phyloP scores from a whole-genome alignment of 2,113 vertebrate species.

The Myrmecobius fasciatus region DNA sequence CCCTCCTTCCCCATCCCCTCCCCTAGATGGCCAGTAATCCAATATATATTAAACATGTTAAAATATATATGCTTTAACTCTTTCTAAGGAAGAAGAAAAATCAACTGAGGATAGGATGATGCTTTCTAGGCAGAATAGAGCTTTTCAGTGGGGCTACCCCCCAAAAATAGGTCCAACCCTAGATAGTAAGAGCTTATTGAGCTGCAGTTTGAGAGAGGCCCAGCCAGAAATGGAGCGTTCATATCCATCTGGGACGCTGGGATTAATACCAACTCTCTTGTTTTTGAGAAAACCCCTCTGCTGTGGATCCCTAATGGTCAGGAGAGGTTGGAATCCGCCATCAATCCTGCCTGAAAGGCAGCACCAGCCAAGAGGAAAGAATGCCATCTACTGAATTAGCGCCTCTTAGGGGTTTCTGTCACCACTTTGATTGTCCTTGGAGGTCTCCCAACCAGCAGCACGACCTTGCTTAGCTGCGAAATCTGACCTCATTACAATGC shows the following conservation, averaged over 20 bases:
- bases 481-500: conserved; percentile 78
- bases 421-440: conserved; percentile 76
- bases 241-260: neutral
- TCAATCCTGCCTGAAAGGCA: conserved; percentile 52
- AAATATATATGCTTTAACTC: neutral
- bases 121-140: conserved; percentile 24
- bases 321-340: conserved; percentile 19
- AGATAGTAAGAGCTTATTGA: neutral
- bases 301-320: conserved; percentile 1
- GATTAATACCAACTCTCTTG: neutral
- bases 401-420: conserved; percentile 69
- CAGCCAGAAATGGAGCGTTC: conserved; percentile 22
- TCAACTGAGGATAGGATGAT: neutral
- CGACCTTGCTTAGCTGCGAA: conserved; percentile 79
- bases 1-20: too few relatives aligned
- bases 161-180: neutral
- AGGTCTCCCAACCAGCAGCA: conserved; percentile 72
- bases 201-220: conserved; percentile 42
- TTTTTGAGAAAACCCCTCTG: conserved; percentile 10
- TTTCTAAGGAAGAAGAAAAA: conserved; percentile 16
- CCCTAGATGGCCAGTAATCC: too few relatives aligned
- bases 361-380: conserved; percentile 55
- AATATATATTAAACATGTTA: too few relatives aligned
- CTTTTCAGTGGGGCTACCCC: neutral
- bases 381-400: conserved; percentile 74